These are phyloP conservation scores for Ochropacha duplaris DNA, from an alignment of 2,888 invertebrate genomes.

Conservation along the genomic window DNA sequence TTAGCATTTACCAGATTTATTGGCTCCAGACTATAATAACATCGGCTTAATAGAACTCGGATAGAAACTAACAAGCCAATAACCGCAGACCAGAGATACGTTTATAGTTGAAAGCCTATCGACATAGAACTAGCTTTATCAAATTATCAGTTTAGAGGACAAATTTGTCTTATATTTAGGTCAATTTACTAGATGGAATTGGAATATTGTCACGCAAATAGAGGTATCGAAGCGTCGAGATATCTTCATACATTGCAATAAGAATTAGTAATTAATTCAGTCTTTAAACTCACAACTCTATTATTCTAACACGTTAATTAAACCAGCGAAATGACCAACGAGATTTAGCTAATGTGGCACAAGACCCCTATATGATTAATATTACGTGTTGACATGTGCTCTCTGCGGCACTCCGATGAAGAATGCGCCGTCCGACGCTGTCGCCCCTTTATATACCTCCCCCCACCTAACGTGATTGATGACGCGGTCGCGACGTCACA, in stretches of 20 bases:
- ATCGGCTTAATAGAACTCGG: neutral
- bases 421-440: constrained; percentile 53
- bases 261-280: too few relatives aligned
- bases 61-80: neutral
- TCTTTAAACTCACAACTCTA: neutral
- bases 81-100: constrained; percentile 1
- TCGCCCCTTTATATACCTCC: constrained; percentile 50
- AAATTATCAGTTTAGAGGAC: neutral
- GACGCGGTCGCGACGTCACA: constrained; percentile 62
- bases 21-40: constrained; percentile 1
- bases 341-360: neutral
- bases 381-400: constrained; percentile 46
- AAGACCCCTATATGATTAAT: constrained; percentile 19
- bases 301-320: neutral
- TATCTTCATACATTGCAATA: too few relatives aligned
- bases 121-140: neutral
- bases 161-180: neutral
- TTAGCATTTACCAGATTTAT: neutral
- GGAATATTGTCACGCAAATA: neutral
- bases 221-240: too few relatives aligned
- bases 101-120: neutral
- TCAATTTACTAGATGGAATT: neutral
- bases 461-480: constrained; percentile 63
- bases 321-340: neutral
- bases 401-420: constrained; percentile 59